Evolutionary conservation across 2,113 vertebrate genomes (phyloP).

Genomic region (Maccullochella peelii): DNA sequence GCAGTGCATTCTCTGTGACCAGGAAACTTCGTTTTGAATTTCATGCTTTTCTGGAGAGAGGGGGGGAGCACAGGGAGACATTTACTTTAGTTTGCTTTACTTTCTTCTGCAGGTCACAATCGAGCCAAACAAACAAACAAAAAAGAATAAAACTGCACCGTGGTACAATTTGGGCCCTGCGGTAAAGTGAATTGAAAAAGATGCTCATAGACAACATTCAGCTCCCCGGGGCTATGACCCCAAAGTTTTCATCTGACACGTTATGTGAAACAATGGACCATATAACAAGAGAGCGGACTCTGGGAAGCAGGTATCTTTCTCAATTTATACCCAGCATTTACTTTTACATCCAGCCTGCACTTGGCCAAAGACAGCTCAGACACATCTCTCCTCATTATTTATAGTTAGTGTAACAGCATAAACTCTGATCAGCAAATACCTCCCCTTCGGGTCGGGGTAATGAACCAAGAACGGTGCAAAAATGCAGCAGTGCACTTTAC

Average conservation of each 20-base stretch:
- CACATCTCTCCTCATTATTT: conserved; percentile 67
- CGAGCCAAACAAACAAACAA: conserved; percentile 9
- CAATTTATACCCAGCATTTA: conserved; percentile 52
- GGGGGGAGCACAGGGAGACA: not conserved
- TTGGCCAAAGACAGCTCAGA: conserved; percentile 48
- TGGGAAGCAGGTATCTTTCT: conserved; percentile 45
- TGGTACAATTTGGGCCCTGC: conserved; percentile 45
- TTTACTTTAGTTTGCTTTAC: conserved; percentile 41
- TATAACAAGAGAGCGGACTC: conserved; percentile 56
- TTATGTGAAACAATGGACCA: conserved; percentile 55
- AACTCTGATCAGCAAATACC: conserved; percentile 70
- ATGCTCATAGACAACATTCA: conserved; percentile 51
- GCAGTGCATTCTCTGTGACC: conserved; percentile 1
- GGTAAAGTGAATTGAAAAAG: conserved; percentile 61
- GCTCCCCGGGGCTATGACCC: conserved; percentile 53
- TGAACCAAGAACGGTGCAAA: conserved; percentile 56
- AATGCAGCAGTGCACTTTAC: conserved; percentile 47
- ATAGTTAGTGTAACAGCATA: conserved; percentile 58
- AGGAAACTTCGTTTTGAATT: conserved; percentile 32
- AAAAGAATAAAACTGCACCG: conserved; percentile 22
- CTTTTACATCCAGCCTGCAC: conserved; percentile 47
- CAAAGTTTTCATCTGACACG: conserved; percentile 60
- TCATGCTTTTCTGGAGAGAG: conserved; percentile 37
- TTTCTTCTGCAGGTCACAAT: conserved; percentile 41
- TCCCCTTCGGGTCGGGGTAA: conserved; percentile 61